Evolutionary conservation across 2,113 vertebrate genomes (phyloP).

Genomic region (Delphinus delphis): DNA sequence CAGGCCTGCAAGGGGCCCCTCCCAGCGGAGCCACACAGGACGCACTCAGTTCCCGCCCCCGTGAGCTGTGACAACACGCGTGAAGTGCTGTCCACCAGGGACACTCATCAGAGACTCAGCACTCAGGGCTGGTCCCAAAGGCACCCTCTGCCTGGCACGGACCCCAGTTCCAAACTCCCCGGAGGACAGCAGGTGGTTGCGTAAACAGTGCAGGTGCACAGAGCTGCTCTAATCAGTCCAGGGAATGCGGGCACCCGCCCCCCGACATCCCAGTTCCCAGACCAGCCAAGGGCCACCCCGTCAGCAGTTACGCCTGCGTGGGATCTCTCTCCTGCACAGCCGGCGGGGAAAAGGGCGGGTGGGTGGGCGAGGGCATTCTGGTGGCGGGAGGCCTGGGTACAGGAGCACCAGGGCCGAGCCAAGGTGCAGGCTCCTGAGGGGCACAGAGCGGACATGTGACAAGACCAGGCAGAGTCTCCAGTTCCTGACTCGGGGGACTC

Average conservation of each 20-base stretch:
- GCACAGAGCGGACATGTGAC: neutral
- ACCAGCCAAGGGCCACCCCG: neutral
- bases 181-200: neutral
- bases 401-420: neutral
- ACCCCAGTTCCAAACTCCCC: neutral
- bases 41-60: neutral
- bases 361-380: neutral
- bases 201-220: accelerated
- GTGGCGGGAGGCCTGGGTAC: accelerated
- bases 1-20: neutral
- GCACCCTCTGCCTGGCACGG: neutral
- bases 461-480: accelerated
- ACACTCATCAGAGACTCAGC: neutral
- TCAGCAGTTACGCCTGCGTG: neutral
- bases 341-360: neutral
- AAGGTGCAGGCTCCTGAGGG: too few relatives aligned
- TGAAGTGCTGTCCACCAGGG: neutral
- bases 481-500: neutral
- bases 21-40: neutral
- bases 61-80: accelerated
- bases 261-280: neutral
- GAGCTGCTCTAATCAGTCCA: accelerated
- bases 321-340: neutral
- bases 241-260: neutral
- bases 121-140: neutral